Base-by-base conservation (phyloP, 2,888 invertebrate species). In the Pseudeuparius sepicola region DNA sequence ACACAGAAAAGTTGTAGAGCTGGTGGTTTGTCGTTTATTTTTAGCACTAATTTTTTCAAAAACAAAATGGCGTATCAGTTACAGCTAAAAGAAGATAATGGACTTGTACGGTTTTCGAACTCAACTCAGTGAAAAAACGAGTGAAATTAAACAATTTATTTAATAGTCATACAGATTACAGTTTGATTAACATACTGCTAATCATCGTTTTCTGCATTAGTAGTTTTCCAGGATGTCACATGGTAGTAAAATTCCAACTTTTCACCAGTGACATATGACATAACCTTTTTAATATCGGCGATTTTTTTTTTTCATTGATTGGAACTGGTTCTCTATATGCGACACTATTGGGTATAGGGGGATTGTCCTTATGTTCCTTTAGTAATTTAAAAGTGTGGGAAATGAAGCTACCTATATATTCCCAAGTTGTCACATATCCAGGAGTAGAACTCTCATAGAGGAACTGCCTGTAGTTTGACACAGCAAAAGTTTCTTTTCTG, bases 261-360 rank as follows among this genome's bases (percentile, higher is more conserved):
- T 35, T 43, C 40, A 14, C 35, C 44, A 10, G 29, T 12, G 23
- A 37, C 33, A 32, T 40, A 42, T 11, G 20, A 7, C 33, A 37
- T 31, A 7, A 42, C 20, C 14, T 41, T 39, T 29, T 37, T 41
- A 17, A 43, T 36, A 31, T 41, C 36, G 2, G n/a, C 13, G 17
- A 42, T 40, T 26, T 43, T 40, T 20, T n/a, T n/a, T 41, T 44
- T 18, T 31, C 34, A 24, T 43, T 40, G n/a, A 44, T 43, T 13
- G 40, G 33, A 24, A 44, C 26, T 11, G 28, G 26, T 41, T 35
- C 35, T 28, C 7, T 7, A 26, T 44, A 43, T 27, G 36, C 36
- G 7, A 16, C 10, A 31, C 11, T 18, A 27, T 24, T 25, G 15
- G 33, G 26, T 10, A 27, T 5, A n/a, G n/a, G n/a, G n/a, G 33